Conservation (phyloP, 2,888 invertebrate genomes). For the Leistus spinibarbis region DNA sequence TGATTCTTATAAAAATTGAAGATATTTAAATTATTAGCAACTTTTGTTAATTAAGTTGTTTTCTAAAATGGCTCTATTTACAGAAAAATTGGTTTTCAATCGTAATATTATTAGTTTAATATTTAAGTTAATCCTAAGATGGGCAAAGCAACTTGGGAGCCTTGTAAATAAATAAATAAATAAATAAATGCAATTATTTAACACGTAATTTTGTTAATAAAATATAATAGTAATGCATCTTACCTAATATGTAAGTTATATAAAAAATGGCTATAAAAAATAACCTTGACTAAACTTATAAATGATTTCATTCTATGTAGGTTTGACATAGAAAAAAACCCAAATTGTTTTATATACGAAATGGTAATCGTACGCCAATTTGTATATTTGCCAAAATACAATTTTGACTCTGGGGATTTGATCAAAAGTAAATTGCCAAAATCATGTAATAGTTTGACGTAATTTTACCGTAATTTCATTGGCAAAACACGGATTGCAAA, state of each 20-base stretch:
- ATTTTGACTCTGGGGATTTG: not conserved
- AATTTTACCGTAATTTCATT: not conserved
- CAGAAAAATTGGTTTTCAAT: no score
- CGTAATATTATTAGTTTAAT: no score
- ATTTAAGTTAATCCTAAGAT: no score
- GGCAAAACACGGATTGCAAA: not conserved
- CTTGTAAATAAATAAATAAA: not conserved
- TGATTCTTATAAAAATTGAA: no score
- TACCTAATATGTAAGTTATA: not conserved
- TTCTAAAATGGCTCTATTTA: no score
- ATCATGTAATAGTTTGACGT: not conserved
- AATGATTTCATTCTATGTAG: not conserved
- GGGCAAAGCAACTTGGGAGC: no score
- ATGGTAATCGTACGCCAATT: not conserved
- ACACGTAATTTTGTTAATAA: not conserved
- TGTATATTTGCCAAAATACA: not conserved
- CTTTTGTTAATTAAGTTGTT: no score
- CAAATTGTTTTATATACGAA: not conserved
- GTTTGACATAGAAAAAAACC: not conserved
- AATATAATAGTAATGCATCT: not conserved
- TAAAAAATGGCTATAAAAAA: not conserved
- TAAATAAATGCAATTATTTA: not conserved
- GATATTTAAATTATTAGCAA: no score
- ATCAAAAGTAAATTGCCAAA: not conserved
- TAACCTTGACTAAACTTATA: not conserved